These are phyloP conservation scores for Dreissena polymorpha DNA, from an alignment of 1,140 invertebrate genomes.

Conservation along the genomic window DNA sequence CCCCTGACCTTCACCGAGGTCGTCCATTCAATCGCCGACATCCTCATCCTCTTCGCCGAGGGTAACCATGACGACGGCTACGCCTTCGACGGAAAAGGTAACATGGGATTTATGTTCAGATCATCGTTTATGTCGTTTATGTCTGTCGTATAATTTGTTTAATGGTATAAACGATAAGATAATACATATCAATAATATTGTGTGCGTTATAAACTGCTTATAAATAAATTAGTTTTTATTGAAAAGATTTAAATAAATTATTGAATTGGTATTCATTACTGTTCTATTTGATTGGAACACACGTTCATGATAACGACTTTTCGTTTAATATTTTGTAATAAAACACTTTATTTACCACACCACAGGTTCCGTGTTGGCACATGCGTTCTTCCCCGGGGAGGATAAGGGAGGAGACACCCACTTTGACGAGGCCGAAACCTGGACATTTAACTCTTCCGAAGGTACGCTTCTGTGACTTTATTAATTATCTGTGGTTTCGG, in stretches of 20 bases:
- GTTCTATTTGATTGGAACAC: not conserved
- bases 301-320: constrained; percentile 8
- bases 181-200: no score
- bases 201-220: no score
- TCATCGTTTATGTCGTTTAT: not conserved
- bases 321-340: not conserved
- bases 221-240: no score
- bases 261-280: no score
- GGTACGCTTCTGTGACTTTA: constrained; percentile 31
- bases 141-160: not conserved
- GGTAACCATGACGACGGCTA: constrained; percentile 76
- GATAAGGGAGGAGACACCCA: constrained; percentile 90
- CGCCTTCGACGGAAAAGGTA: constrained; percentile 78
- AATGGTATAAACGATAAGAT: not conserved
- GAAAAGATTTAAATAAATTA: not conserved
- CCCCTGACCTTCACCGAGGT: constrained; percentile 45
- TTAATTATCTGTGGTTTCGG: no score
- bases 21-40: constrained; percentile 65
- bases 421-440: constrained; percentile 77
- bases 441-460: constrained; percentile 77
- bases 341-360: not conserved
- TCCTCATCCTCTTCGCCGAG: constrained; percentile 74
- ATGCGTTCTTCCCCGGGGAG: constrained; percentile 79
- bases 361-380: constrained; percentile 77
- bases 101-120: not conserved